Evolutionary conservation across 2,888 invertebrate species (phyloP), one percentile per base, ranked within the genome.

Genomic region (Bibio marci): DNA sequence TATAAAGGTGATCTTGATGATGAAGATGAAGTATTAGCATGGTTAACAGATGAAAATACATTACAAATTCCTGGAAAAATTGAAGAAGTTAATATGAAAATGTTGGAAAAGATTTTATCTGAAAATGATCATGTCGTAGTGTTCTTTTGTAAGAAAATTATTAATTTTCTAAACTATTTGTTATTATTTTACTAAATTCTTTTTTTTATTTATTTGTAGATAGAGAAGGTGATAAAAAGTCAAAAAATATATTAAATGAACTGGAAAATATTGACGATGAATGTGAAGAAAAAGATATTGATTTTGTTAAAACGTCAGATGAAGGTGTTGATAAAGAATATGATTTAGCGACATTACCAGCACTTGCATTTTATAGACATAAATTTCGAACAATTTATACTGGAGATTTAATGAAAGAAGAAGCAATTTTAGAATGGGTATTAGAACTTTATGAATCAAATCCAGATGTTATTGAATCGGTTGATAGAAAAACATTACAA

Each of bases 211-310:
- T 33, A 22, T 41, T 25, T 41, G 37, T 15, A 88, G 88, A 90
- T 60, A 79, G 82, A 53, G 88, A 87, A 65, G 82, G 82, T 7
- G 88, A 90, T 53, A 86, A 87, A 53, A 82, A 83, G 55, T 80
- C 86, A 18, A 82, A 83, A 48, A 86, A 86, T 56, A 88, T 90
- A 43, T 65, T 91, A 1, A 78, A 78, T 52, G 88, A 90, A 56
- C 57, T 91, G 43, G 91, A 91, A 58, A 88, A 90, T 52, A 90
- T 91, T 49, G 90, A 90, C 53, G 88, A 90, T 50, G 87, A 88
- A 54, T 87, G 88, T 54, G 90, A 90, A 63, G 82, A 87, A 53
- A 80, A 86, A 57, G 79, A 86, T 49, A 86, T 91, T 47, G 82
- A 86, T 57, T 90, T 91, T 55, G 80, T 91, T 0, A 90, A 90